Evolutionary conservation across 2,113 vertebrate species (phyloP), one percentile per base, ranked within the genome.

Genomic region (Ammodytes marinus): DNA sequence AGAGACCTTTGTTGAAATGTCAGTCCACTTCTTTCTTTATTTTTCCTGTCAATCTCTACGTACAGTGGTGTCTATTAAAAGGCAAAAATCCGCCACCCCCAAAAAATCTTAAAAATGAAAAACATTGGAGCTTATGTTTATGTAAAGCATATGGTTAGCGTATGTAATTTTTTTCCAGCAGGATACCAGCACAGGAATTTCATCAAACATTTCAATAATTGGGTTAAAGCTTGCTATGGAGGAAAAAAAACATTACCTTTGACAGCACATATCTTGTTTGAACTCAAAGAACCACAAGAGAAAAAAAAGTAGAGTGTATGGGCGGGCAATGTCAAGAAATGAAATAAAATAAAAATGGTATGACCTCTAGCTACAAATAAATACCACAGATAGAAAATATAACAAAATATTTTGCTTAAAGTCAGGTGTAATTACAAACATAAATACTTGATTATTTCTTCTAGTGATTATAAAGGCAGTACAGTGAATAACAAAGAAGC

Each of bases 371-470:
- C 91, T 94, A 93, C 86, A 96, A 95, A 96, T 95, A 96, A 96
- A 96, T 95, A 95, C 93, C 94, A 95, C 92, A 94, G 91, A 93
- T 93, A 94, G 87, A 93, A 93, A 93, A 94, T 89, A 93, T 86
- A 93, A 93, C 84, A 94, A 93, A 91, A 93, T 91, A 90, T 86
- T 89, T 92, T 81, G 85, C 87, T 93, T 92, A 92, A 86, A 82
- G 80, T 93, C 87, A 82, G 85, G 86, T 93, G 93, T 94, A 95
- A 94, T 95, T 95, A 95, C 94, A 95, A 92, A 95, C 92, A 95
- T 95, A 95, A 95, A 96, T 95, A 95, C 85, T 91, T 90, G 92
- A 94, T 94, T 93, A 92, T 94, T 94, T 89, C 65, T 90, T 92
- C 81, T 94, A 91, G 90, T 92, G 92, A 94, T 92, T 93, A 95